These are phyloP conservation scores for Oryzias curvinotus DNA, from an alignment of 2,113 vertebrate species.

Conservation along the genomic window DNA sequence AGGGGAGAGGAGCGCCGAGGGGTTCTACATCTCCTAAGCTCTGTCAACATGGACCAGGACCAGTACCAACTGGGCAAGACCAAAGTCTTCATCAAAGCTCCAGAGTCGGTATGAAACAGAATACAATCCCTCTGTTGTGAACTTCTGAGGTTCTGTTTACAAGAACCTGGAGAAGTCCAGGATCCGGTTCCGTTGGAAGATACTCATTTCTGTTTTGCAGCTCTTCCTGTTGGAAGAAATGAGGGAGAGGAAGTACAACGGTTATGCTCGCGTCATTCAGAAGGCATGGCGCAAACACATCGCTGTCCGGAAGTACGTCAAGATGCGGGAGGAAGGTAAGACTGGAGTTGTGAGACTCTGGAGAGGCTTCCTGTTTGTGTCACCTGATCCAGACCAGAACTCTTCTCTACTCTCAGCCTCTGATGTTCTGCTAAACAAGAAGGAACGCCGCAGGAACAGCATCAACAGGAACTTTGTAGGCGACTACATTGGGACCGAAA, in stretches of 20 bases:
- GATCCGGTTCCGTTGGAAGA: not conserved
- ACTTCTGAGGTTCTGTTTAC: not conserved
- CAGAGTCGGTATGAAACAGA: constrained; percentile 78
- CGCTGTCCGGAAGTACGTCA: constrained; percentile 83
- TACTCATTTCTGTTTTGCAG: constrained; percentile 32
- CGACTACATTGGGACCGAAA: constrained; percentile 82
- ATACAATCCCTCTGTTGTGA: too few relatives aligned
- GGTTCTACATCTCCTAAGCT: constrained; percentile 80
- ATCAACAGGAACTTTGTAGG: constrained; percentile 85
- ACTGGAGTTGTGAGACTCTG: not conserved
- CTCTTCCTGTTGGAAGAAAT: constrained; percentile 81
- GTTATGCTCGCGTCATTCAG: constrained; percentile 83
- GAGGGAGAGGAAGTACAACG: constrained; percentile 79
- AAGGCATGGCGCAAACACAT: constrained; percentile 85
- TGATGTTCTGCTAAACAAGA: constrained; percentile 82
- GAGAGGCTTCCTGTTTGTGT: not conserved
- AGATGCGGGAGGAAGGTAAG: constrained; percentile 83
- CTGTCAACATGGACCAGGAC: constrained; percentile 83
- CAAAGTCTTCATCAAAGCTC: constrained; percentile 86
- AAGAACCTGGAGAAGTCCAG: not conserved
- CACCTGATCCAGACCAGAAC: not conserved
- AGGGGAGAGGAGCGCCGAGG: constrained; percentile 77
- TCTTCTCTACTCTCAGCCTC: constrained; percentile 68
- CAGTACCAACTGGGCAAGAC: constrained; percentile 83
- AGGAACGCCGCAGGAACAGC: constrained; percentile 83